Evolutionary conservation across 1,140 invertebrate species (phyloP), one percentile per base, ranked within the genome.

Genomic region (Megathymus violae): DNA sequence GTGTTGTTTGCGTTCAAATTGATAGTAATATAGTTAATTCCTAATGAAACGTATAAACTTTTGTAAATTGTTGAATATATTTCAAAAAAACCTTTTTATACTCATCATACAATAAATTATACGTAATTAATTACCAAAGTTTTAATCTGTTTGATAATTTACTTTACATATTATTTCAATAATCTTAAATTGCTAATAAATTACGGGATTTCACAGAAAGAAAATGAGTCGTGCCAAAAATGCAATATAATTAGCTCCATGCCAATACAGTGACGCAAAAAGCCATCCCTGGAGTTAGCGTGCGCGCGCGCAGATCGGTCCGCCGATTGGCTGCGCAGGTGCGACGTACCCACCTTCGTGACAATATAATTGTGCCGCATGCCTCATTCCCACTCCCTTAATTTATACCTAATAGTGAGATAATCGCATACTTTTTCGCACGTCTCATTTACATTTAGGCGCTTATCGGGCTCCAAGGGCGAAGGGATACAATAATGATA

Each of bases 371-470:
- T 89, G 87, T 82, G 74, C 77, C 75, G 81, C 84, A 84, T 82
- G 74, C 79, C 75, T 85, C 78, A 85, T 82, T 83, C 80, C 74
- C 25, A 63, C 54, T 70, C 74, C 76, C 82, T 89, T 87, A 87
- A 89, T 89, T 89, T 89, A 89, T 85, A 88, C 86, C 83, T 89
- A 89, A 89, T 87, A 86, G 84, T 75, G 72, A 87, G 85, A 88
- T 89, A 83, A 89, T 89, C 84, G 80, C 67, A 78, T 79, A 85
- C 84, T 87, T 89, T 85, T 89, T 86, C 80, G 69, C 82, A 86
- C 78, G 85, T 88, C 85, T 89, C 85, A 89, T 89, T 89, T 89
- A 80, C 85, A 89, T 89, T 86, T 82, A 82, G 79, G 69, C 78
- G 70, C 76, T 86, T 83, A 89, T 86, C 85, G 72, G 56, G 34